Conservation (phyloP, 2,888 invertebrate species). For the Erebia ligea region DNA sequence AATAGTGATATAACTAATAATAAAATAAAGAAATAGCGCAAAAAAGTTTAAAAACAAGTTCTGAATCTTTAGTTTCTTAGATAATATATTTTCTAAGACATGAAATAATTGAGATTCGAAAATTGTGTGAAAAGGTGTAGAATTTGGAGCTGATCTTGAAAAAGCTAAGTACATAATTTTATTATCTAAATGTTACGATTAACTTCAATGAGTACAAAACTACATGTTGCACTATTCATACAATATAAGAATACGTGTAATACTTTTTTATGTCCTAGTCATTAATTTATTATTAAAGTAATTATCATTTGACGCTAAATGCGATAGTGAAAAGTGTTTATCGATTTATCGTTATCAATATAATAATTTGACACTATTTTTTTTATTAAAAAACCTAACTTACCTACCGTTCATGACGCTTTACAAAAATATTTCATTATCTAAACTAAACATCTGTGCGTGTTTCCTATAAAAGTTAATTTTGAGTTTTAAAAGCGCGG, state of each 20-base stretch:
- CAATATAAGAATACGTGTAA: background rate
- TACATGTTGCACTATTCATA: slow-evolving; percentile 13
- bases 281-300: background rate
- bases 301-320: slow-evolving; percentile 26
- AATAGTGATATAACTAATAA: background rate
- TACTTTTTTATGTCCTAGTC: slow-evolving; percentile 8
- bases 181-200: background rate
- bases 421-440: slow-evolving; percentile 63
- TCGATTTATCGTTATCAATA: slow-evolving; percentile 27
- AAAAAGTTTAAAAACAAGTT: background rate
- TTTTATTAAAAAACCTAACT: slow-evolving; percentile 28
- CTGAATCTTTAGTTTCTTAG: background rate
- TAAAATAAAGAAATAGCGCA: background rate
- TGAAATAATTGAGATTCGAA: slow-evolving; percentile 30
- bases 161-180: background rate
- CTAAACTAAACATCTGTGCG: slow-evolving; percentile 63
- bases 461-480: slow-evolving; percentile 60
- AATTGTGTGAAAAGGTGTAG: slow-evolving; percentile 4
- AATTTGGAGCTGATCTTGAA: slow-evolving; percentile 1
- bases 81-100: background rate
- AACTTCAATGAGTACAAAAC: slow-evolving; percentile 30
- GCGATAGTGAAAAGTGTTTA: slow-evolving; percentile 19
- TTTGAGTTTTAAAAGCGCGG: slow-evolving; percentile 38
- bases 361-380: slow-evolving; percentile 38
- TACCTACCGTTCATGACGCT: slow-evolving; percentile 24